Evolutionary conservation across 2,113 vertebrate genomes (phyloP).

Genomic region (Zingel zingel): DNA sequence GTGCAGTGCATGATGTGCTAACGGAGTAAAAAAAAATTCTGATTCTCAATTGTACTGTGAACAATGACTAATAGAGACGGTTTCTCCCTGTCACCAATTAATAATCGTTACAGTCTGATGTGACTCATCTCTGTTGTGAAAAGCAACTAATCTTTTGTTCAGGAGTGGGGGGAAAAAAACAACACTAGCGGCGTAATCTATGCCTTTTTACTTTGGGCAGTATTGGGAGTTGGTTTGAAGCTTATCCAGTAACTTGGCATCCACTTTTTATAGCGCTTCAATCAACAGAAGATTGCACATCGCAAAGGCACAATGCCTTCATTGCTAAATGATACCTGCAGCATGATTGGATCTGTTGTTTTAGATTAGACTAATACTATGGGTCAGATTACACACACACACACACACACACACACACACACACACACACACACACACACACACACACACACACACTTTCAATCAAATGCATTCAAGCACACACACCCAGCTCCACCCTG

Average conservation of each 20-base stretch:
- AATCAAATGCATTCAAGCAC: neutral
- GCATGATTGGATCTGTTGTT: conserved; percentile 51
- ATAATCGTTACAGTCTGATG: conserved; percentile 27
- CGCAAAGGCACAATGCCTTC: conserved; percentile 23
- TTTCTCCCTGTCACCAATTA: conserved; percentile 28
- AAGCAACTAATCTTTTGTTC: conserved; percentile 19
- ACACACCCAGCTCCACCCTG: neutral
- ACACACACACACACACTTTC: neutral
- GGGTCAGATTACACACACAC: conserved; percentile 21
- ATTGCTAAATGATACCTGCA: conserved; percentile 43
- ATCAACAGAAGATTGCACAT: conserved; percentile 31
- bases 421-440: too few relatives aligned
- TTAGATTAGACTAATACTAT: conserved; percentile 32
- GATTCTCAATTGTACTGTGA: conserved; percentile 20
- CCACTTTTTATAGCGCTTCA: conserved; percentile 21
- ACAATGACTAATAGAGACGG: conserved; percentile 3
- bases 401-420: too few relatives aligned
- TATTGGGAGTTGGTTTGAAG: conserved; percentile 7
- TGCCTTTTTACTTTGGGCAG: conserved; percentile 5
- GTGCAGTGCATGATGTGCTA: neutral
- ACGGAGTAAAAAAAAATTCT: conserved; percentile 5
- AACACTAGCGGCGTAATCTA: neutral
- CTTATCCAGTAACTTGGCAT: conserved; percentile 1
- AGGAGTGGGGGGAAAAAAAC: conserved; percentile 4
- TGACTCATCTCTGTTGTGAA: conserved; percentile 33